Evolutionary conservation across 2,113 vertebrate species (phyloP).

Genomic region (Campylorhamphus procurvoides): DNA sequence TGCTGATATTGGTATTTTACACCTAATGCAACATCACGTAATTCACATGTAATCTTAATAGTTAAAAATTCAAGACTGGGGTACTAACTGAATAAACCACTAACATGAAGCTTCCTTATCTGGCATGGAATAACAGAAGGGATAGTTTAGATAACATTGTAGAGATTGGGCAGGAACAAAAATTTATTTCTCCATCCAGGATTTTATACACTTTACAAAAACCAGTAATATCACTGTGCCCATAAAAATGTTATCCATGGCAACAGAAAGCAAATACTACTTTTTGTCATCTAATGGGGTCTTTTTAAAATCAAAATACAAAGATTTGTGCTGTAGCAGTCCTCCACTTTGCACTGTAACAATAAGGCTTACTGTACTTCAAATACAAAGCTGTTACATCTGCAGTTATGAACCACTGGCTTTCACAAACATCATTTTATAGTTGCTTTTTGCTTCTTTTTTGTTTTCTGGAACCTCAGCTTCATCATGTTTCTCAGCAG

Average conservation of each 20-base stretch:
- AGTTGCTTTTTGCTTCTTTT: constrained; percentile 81
- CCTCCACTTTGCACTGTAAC: constrained; percentile 81
- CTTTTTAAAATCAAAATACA: constrained; percentile 83
- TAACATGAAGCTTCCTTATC: constrained; percentile 48
- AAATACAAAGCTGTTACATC: constrained; percentile 74
- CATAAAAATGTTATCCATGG: constrained; percentile 78
- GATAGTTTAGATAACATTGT: constrained; percentile 62
- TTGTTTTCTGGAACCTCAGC: constrained; percentile 73
- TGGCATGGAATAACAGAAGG: constrained; percentile 17
- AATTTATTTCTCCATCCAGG: constrained; percentile 75
- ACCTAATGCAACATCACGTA: constrained; percentile 50
- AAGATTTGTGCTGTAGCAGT: constrained; percentile 83
- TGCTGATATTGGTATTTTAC: constrained; percentile 36
- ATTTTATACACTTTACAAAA: constrained; percentile 79
- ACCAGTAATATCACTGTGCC: constrained; percentile 74
- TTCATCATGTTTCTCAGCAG: constrained; percentile 71
- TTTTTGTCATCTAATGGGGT: constrained; percentile 78
- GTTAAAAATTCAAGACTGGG: constrained; percentile 53
- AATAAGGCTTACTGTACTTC: constrained; percentile 80
- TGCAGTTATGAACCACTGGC: constrained; percentile 80
- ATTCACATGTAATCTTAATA: constrained; percentile 45
- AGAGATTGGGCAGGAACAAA: constrained; percentile 71
- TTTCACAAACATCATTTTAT: constrained; percentile 88
- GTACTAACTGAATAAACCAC: constrained; percentile 51
- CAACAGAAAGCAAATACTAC: constrained; percentile 79